Percentiles rank a stretch among this genome's conserved stretches.
Evolutionary conservation across 1,140 invertebrate genomes (phyloP).

Genomic region (Asbolus verrucosus): DNA sequence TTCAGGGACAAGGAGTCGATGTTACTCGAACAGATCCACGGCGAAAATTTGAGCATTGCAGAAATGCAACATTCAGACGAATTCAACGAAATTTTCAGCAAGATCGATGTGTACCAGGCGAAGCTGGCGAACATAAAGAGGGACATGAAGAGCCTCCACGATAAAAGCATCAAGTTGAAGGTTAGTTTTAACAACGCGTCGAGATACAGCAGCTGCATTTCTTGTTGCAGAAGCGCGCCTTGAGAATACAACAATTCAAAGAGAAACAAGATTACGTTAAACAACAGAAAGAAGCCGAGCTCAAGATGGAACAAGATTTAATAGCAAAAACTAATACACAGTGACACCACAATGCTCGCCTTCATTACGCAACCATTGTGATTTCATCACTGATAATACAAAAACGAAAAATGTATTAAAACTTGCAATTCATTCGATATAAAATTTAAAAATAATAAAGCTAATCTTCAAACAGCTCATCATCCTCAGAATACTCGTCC

Average conservation of each 20-base stretch:
- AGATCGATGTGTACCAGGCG: neutral
- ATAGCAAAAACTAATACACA: conserved; percentile 8
- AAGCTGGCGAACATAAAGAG: conserved; percentile 7
- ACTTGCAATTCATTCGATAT: too few relatives aligned
- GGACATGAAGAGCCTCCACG: conserved; percentile 13
- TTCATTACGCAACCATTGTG: too few relatives aligned
- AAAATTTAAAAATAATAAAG: too few relatives aligned
- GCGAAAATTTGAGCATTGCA: neutral
- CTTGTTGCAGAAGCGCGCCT: conserved; percentile 13
- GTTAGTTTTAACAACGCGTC: too few relatives aligned
- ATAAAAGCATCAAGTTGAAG: conserved; percentile 14
- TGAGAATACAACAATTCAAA: conserved; percentile 12
- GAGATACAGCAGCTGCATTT: too few relatives aligned
- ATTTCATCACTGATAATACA: too few relatives aligned
- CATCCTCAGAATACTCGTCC: conserved; percentile 21
- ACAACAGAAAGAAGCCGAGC: conserved; percentile 8
- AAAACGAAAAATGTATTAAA: too few relatives aligned
- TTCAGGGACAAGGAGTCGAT: conserved; percentile 4
- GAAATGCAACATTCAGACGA: neutral
- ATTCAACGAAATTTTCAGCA: neutral
- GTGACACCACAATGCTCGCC: too few relatives aligned
- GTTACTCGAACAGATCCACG: conserved; percentile 1
- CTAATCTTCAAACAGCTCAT: too few relatives aligned
- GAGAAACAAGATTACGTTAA: conserved; percentile 22
- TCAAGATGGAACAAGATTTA: conserved; percentile 7